Evolutionary conservation across 2,888 invertebrate genomes (phyloP), one percentile per base, ranked within the genome.

Genomic region (Melitaea athalia): DNA sequence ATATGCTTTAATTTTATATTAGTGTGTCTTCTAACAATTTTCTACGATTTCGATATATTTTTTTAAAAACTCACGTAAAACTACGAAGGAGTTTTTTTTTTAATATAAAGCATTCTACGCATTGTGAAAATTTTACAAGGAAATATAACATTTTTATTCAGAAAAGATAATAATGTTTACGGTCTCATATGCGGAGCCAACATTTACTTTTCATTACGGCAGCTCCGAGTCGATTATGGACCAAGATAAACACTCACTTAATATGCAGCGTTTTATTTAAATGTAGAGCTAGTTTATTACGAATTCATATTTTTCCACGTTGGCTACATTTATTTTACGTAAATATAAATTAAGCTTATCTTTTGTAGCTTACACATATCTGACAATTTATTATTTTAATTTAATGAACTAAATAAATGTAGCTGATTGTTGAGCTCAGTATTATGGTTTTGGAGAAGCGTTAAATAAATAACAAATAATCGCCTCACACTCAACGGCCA

Each of bases 151-250:
- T 66, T 61, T n/a, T 66, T 24, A 61, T 61, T 61, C 53, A 60
- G 66, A 53, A 52, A 66, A 61, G 66, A 57, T 67, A 66, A 66
- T 61, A 67, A 67, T 63, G 67, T 67, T 68, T 65, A 55, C 65
- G 59, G 49, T 55, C 49, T 55, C 49, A 49, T 68, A 68, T 71
- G 62, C 60, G 47, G 43, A 70, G 68, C 62, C 43, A 68, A 68
- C 60, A 68, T 71, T 71, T 71, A 33, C 65, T 68, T 71, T 64
- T 68, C 65, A 71, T 71, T 71, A 68, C 53, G 24, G 60, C 43
- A 43, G 50, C 63, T 55, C 61, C 62, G 47, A 63, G 49, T 68
- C 65, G 43, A 68, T 68, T 68, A 63, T 63, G 59, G 66, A 7
- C 31, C 42, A 53, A 62, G 59, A 64, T 67, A 70, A 71, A 71